Percentiles rank a stretch among this genome's conserved stretches.
These are phyloP conservation scores for Reticulitermes speratus DNA, from an alignment of 1,140 invertebrate genomes.

Conservation along the genomic window DNA sequence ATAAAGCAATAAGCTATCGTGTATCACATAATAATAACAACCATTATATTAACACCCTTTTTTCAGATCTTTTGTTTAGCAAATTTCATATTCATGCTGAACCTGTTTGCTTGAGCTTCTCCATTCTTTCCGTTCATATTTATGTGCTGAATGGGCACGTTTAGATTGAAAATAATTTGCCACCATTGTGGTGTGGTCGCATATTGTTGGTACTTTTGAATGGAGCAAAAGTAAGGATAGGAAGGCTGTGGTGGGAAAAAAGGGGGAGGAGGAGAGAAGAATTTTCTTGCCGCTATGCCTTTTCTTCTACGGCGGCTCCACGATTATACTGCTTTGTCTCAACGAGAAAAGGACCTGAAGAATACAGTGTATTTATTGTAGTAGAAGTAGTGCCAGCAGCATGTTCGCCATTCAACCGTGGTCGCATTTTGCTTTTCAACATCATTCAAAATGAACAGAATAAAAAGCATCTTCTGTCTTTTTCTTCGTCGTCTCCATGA, in stretches of 20 bases:
- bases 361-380: slow-evolving; percentile 30
- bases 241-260: background rate
- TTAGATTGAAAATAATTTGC: slow-evolving; percentile 30
- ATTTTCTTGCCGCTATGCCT: slow-evolving; percentile 25
- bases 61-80: background rate
- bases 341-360: slow-evolving; percentile 15
- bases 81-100: slow-evolving; percentile 18
- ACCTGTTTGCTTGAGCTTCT: background rate
- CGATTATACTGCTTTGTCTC: slow-evolving; percentile 27
- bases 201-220: slow-evolving; percentile 10
- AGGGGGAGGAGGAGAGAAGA: background rate
- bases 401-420: background rate
- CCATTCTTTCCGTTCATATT: background rate
- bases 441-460: slow-evolving; percentile 29
- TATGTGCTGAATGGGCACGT: slow-evolving; percentile 21
- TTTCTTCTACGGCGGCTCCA: slow-evolving; percentile 21
- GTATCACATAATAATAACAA: background rate
- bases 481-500: slow-evolving; percentile 18
- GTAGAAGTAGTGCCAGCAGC: background rate
- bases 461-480: slow-evolving; percentile 28
- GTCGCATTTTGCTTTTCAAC: slow-evolving; percentile 14
- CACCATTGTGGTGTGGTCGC: slow-evolving; percentile 21
- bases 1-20: background rate
- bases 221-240: background rate
- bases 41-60: background rate